Percentiles rank a stretch among this genome's conserved stretches.
Evolutionary conservation across 2,888 invertebrate species (phyloP).

Genomic region (Amorpha juglandis): DNA sequence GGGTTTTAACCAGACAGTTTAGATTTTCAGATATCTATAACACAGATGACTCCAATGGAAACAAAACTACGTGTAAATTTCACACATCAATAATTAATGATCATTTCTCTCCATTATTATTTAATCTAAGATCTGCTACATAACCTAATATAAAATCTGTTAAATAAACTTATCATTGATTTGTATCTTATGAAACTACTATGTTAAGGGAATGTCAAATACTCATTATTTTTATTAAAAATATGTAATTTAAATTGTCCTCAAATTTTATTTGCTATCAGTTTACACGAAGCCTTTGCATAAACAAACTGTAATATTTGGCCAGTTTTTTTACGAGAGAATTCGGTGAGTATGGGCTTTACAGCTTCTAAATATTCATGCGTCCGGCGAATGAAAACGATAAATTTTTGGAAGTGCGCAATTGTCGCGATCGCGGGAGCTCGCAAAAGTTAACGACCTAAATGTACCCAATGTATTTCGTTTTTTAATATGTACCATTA

Average conservation of each 20-base stretch:
- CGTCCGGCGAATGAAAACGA: conserved; percentile 53
- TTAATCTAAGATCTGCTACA: too few species aligned
- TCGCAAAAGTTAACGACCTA: conserved; percentile 54
- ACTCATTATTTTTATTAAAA: too few species aligned
- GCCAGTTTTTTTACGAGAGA: conserved; percentile 48
- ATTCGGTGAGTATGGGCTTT: conserved; percentile 51
- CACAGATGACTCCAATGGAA: too few species aligned
- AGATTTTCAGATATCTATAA: too few species aligned
- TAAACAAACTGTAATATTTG: conserved; percentile 41
- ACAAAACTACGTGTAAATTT: too few species aligned
- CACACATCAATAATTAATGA: too few species aligned
- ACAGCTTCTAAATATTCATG: conserved; percentile 70
- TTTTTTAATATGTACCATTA: conserved; percentile 1
- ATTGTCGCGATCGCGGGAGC: conserved; percentile 34
- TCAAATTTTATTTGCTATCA: conserved; percentile 5
- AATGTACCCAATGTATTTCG: conserved; percentile 31
- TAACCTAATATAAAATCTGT: too few species aligned
- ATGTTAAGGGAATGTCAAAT: too few species aligned
- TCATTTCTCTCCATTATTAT: too few species aligned
- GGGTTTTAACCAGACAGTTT: too few species aligned
- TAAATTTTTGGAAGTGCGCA: conserved; percentile 49
- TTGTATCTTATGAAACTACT: too few species aligned
- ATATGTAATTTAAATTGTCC: background rate
- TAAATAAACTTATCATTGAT: too few species aligned
- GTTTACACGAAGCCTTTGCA: conserved; percentile 20